Base-by-base conservation (phyloP, 2,113 vertebrate genomes). In the Agapornis roseicollis region DNA sequence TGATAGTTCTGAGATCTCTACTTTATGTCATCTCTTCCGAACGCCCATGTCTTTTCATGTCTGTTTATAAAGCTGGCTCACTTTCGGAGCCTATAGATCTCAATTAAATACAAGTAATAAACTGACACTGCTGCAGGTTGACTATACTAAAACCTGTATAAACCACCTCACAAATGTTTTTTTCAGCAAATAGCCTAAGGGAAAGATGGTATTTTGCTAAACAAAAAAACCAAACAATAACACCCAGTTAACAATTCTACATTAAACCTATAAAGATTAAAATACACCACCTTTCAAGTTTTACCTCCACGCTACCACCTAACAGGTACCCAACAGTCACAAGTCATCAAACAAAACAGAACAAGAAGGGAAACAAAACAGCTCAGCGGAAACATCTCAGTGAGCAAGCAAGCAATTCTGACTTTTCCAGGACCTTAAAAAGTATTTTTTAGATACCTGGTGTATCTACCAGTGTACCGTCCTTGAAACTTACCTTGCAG, bases 401-500 rank as follows among this genome's bases (percentile, higher is more conserved):
- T 33, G 72, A 90, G 60, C 77, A 78, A 50, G 25, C 19, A 78
- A 70, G 29, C 35, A 35, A 68, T 27, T 9, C 50, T 68, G 47
- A 44, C 35, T 68, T 73, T 35, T 20, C 55, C 39, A 84, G 69
- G 61, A 74, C 42, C 50, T 68, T 19, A 53, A 56, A 83, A 64
- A 8, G 27, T 55, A 63, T 70, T 93, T 77, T 65, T 92, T 52
- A 81, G 39, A 47, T 7, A 35, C 35, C 47, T 74, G 47, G 42
- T 64, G 44, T 50, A 58, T 86, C 60, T 14, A 70, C 4, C 56
- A 69, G 42, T 25, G 47, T 9, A 46, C 35, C n/a, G 52, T 33
- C 93, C 89, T 93, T 95, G 77, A 68, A 94, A 85, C 39, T 64
- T 77, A 69, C 74, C 79, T 93, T 53, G n/a, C 20, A 85, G 87